A percentile compares a stretch with the other conserved stretches of the same genome.
phyloP scores from a whole-genome alignment of 2,113 vertebrate species.

The Eptatretus burgeri region DNA sequence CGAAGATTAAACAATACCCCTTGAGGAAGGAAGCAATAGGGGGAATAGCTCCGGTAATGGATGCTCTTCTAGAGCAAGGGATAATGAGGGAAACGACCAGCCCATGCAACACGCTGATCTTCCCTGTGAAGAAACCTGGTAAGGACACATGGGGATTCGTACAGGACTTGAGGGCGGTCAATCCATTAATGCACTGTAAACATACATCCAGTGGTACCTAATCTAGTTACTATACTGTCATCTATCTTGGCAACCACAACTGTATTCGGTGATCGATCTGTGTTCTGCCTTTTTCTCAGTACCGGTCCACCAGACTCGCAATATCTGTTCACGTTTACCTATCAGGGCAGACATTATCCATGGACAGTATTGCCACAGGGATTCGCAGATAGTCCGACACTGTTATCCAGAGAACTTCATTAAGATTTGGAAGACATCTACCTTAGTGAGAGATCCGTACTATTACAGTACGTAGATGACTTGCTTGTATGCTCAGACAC shows the following conservation, averaged over 20 bases:
- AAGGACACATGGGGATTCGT: background rate
- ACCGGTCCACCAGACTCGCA: background rate
- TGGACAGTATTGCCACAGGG: background rate
- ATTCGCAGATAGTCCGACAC: background rate
- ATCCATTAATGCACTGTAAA: too few species aligned
- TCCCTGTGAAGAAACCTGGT: background rate
- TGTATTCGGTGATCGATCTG: too few species aligned
- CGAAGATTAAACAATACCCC: too few species aligned
- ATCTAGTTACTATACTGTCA: background rate
- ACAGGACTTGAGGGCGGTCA: background rate
- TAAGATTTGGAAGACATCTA: too few species aligned
- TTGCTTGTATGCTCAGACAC: too few species aligned
- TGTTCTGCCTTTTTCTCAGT: background rate
- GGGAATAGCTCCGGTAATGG: background rate
- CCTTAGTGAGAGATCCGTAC: too few species aligned
- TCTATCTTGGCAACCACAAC: too few species aligned
- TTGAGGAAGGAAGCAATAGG: too few species aligned
- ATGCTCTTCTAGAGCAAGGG: background rate
- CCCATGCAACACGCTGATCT: background rate
- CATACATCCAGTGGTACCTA: background rate
- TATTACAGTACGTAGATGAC: too few species aligned
- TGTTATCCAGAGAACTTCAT: background rate
- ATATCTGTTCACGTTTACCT: background rate
- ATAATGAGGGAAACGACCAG: background rate
- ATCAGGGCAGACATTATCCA: background rate